phyloP scores from a whole-genome alignment of 2,797 vertebrate genomes.

The Dipus sagitta region DNA sequence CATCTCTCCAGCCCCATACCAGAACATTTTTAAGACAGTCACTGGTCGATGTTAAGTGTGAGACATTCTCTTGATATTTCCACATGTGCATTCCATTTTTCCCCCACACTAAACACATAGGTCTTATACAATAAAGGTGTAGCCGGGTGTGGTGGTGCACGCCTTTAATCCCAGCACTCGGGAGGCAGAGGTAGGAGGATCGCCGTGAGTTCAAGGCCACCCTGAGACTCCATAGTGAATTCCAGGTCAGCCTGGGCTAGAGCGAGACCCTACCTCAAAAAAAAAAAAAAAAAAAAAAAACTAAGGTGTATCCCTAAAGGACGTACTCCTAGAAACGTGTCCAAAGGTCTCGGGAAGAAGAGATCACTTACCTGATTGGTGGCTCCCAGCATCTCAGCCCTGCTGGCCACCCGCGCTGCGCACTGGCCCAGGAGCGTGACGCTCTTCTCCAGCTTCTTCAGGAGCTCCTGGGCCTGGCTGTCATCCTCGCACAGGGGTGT shows the following conservation, averaged over 20 bases:
- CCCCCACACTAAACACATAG: background rate
- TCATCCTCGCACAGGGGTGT: constrained; percentile 95
- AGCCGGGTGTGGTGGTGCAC: too few relatives aligned
- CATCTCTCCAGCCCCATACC: too few relatives aligned
- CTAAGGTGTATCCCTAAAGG: background rate
- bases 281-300: too few relatives aligned
- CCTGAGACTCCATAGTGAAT: too few relatives aligned
- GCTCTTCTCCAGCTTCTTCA: constrained; percentile 95
- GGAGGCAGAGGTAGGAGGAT: too few relatives aligned
- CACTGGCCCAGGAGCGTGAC: constrained; percentile 94
- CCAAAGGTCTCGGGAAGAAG: background rate
- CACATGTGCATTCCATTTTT: background rate
- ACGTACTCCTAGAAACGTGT: background rate
- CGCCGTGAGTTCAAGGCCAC: too few relatives aligned
- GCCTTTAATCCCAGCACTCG: too few relatives aligned
- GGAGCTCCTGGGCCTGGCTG: constrained; percentile 95
- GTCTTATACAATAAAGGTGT: background rate
- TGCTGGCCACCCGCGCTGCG: constrained; percentile 93
- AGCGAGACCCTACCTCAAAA: too few relatives aligned
- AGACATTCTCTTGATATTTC: background rate
- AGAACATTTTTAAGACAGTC: background rate
- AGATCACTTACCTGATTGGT: constrained; percentile 94
- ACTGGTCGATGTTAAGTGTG: background rate
- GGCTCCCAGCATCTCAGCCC: constrained; percentile 97
- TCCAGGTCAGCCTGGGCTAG: too few relatives aligned